Base-by-base conservation (phyloP, 2,888 invertebrate genomes). In the Dromius quadrimaculatus region DNA sequence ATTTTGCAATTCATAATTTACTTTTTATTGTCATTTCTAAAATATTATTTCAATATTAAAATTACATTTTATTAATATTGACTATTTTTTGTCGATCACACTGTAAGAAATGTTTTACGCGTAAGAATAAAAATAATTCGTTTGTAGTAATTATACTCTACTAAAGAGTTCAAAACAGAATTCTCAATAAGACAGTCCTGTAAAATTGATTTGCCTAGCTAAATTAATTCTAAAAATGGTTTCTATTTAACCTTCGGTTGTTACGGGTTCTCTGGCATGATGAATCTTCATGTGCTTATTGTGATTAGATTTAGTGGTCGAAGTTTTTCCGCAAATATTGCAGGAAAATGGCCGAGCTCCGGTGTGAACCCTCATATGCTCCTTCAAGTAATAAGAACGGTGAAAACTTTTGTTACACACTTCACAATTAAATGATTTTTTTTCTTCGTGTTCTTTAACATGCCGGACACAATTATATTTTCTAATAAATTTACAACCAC, bases 271-370 rank as follows among this genome's bases (percentile, higher is more conserved):
- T 63, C 94, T 85, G 62, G 94, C 93, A 83, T 94, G 94, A 82
- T 95, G 95, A 76, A 94, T 94, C 83, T 92, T 91, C 71, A 94
- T 87, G 81, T 95, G 94, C 81, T 94, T 94, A 78, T 94, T 94
- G 78, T 95, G 94, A 84, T 95, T 95, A 45, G 93, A 93, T 83
- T 94, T 94, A 66, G 94, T 94, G 76, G 92, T 91, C 54, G 93
- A 93, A 5, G 92, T 91, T 83, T 95, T 95, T 23, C 94, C 94
- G 81, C 95, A 95, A 71, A 95, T 92, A 77, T 92, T 92, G 83
- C 95, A 95, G 0, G 92, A 87, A 82, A 90, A 94, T 28, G 94
- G 94, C 63, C 92, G 82, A 34, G 86, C 89, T 0, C 94, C 94
- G 70, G 91, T 92, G 79, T 95, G 95, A 62, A 93, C 92, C 75